These are phyloP conservation scores for Cataglyphis cursor DNA, from an alignment of 2,888 invertebrate species.

Conservation along the genomic window DNA sequence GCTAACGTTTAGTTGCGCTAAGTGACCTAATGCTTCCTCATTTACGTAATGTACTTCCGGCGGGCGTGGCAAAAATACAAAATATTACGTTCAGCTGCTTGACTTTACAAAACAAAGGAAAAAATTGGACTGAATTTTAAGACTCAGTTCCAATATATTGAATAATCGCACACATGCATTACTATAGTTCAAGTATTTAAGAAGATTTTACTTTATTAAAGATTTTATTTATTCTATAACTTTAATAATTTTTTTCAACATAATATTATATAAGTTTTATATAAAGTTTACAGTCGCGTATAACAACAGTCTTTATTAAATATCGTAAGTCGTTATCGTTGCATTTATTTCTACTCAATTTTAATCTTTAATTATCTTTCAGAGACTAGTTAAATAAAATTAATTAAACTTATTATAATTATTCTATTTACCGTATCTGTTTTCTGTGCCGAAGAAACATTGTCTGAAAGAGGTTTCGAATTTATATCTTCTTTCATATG, in stretches of 20 bases:
- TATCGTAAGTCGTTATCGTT: neutral
- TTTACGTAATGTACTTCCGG: constrained; percentile 53
- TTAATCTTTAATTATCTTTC: constrained; percentile 16
- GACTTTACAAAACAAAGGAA: constrained; percentile 25
- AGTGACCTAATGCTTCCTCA: constrained; percentile 56
- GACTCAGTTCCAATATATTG: constrained; percentile 2
- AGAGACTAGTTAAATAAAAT: neutral
- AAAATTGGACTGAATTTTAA: constrained; percentile 28
- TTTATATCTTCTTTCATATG: constrained; percentile 72
- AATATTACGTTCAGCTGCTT: constrained; percentile 44
- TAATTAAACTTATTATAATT: constrained; percentile 2
- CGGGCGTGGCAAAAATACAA: neutral
- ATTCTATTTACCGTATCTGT: constrained; percentile 74
- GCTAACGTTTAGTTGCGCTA: constrained; percentile 49
- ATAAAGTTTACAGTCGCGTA: neutral
- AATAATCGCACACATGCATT: neutral
- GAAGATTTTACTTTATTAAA: constrained; percentile 6
- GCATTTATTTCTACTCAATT: neutral
- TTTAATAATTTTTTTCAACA: neutral
- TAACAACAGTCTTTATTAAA: neutral
- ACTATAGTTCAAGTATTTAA: neutral
- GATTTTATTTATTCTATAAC: neutral
- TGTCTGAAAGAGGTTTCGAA: constrained; percentile 74
- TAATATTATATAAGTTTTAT: neutral
- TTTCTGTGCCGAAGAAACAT: constrained; percentile 77